Percentiles rank a stretch among this genome's conserved stretches.
These are phyloP conservation scores for Ctenicera cuprea DNA, from an alignment of 2,888 invertebrate species.

Conservation along the genomic window DNA sequence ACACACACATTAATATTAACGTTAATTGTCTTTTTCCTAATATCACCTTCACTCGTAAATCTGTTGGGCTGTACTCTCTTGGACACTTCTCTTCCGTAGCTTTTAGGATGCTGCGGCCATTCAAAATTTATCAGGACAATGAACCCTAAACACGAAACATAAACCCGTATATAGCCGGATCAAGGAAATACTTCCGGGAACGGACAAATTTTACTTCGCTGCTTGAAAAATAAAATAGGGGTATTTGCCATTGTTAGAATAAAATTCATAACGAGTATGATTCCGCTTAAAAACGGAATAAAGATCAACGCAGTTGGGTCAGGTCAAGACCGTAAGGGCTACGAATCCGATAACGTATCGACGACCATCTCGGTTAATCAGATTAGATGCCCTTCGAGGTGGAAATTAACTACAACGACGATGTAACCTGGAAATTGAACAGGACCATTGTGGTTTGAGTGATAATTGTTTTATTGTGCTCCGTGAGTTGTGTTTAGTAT, in stretches of 20 bases:
- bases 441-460: neutral
- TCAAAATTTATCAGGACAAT: conserved; percentile 41
- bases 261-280: neutral
- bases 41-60: conserved; percentile 21
- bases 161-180: neutral
- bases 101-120: conserved; percentile 25
- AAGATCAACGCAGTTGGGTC: neutral
- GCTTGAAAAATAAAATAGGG: neutral
- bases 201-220: neutral
- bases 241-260: neutral
- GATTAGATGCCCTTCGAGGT: neutral
- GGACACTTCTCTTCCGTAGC: conserved; percentile 23
- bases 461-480: conserved; percentile 1
- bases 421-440: conserved; percentile 16
- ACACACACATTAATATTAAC: conserved; percentile 1
- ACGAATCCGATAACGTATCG: conserved; percentile 19
- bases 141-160: conserved; percentile 19
- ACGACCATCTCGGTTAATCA: conserved; percentile 10
- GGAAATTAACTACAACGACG: neutral
- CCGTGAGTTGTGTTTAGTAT: neutral
- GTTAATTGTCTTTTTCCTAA: neutral
- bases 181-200: neutral
- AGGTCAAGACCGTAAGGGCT: conserved; percentile 9
- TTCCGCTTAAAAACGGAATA: neutral
- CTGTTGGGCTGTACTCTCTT: conserved; percentile 16